Evolutionary conservation across 1,140 invertebrate genomes (phyloP).

Genomic region (Cherax destructor): DNA sequence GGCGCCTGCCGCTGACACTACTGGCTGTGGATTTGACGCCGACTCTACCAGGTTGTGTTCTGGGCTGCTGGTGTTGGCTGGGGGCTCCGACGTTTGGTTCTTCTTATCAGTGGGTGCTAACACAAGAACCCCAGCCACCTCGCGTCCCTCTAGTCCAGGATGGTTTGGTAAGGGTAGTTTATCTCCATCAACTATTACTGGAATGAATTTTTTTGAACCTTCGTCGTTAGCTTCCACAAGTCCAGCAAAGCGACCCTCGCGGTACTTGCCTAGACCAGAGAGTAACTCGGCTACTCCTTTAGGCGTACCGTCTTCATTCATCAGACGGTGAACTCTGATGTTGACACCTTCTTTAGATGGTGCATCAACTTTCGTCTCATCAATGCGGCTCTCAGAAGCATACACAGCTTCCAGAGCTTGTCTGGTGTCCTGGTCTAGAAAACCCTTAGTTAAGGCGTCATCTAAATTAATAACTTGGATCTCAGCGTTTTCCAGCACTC

Average conservation of each 20-base stretch:
- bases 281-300: slow-evolving; percentile 29
- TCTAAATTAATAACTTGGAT: slow-evolving; percentile 68
- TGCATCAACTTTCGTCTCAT: slow-evolving; percentile 34
- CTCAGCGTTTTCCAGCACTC: slow-evolving; percentile 65
- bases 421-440: slow-evolving; percentile 44
- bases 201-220: slow-evolving; percentile 48
- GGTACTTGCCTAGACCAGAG: slow-evolving; percentile 15
- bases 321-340: slow-evolving; percentile 50
- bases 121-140: slow-evolving; percentile 67
- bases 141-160: slow-evolving; percentile 50
- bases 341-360: slow-evolving; percentile 39
- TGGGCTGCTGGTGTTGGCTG: slow-evolving; percentile 34
- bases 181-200: slow-evolving; percentile 55
- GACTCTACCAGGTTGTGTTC: slow-evolving; percentile 41
- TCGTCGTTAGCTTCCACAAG: slow-evolving; percentile 51
- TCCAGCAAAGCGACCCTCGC: slow-evolving; percentile 57
- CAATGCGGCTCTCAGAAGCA: slow-evolving; percentile 53
- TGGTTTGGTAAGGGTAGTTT: slow-evolving; percentile 61
- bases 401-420: slow-evolving; percentile 61
- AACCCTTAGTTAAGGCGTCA: slow-evolving; percentile 48
- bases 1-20: neutral
- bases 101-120: slow-evolving; percentile 23
- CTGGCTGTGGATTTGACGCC: slow-evolving; percentile 6
- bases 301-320: slow-evolving; percentile 6
- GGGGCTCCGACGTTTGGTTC: neutral